Base-by-base conservation (phyloP, 2,888 invertebrate genomes). In the Watsonalla binaria region DNA sequence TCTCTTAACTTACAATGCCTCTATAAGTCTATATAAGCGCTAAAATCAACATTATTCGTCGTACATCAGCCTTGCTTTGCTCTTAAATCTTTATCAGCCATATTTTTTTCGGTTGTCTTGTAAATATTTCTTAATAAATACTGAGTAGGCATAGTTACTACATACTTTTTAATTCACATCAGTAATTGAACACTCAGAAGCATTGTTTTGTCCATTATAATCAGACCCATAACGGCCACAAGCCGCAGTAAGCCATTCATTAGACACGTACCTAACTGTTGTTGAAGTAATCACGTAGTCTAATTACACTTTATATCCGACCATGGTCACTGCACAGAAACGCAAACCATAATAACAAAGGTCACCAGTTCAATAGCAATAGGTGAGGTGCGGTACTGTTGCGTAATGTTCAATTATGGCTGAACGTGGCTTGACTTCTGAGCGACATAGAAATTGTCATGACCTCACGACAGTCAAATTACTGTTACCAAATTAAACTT, bases 331-430 rank as follows among this genome's bases (percentile, higher is more conserved):
- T 11, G 42, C 11, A 42, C 42, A 42, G 42, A 8, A 42, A 42
- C 42, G 42, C 42, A 42, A 11, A 11, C 42, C 11, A 42, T 42
- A 42, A 42, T 42, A 53, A 61, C 58, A 70, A 75, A 78, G 76
- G 78, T 80, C 78, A 66, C 65, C 74, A 70, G 82, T 82, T 84
- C 81, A 84, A 80, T 80, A 79, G 65, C 74, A 62, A 74, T 74
- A 75, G 74, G 76, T 73, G 74, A 72, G 76, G 78, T 75, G 71
- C 70, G 64, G 73, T 68, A 61, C 59, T 62, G 70, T 84, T 82
- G 72, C 82, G 80, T 78, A 78, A 86, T 76, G 58, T 70, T 65
- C 67, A 70, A 74, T 74, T 77, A 75, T 68, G 7, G 42, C 11
- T 42, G 42, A 42, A 42, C 42, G 42, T 42, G 42, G 9, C 42